Percentiles rank a stretch among this genome's conserved stretches.
Conservation (phyloP, 2,888 invertebrate genomes). For the Iphiclides podalirius region DNA sequence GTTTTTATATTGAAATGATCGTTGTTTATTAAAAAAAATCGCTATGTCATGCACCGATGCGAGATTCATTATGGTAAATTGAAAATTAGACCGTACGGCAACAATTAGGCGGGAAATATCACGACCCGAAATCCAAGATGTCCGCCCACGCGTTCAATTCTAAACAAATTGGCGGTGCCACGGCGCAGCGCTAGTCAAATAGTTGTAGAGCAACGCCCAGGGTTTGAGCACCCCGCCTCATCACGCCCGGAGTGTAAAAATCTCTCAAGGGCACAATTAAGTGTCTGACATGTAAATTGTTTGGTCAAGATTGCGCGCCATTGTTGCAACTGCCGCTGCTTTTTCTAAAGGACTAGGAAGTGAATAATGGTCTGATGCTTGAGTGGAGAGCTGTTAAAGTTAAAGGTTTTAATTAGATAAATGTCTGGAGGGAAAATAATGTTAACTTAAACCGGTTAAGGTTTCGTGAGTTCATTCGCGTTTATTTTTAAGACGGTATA, state of each 20-base stretch:
- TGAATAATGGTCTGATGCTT: not conserved
- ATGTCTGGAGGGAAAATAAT: too few species aligned
- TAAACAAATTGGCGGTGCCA: slow-evolving; percentile 55
- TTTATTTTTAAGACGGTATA: too few species aligned
- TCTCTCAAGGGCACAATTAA: slow-evolving; percentile 33
- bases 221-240: slow-evolving; percentile 55
- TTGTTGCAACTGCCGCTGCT: slow-evolving; percentile 8
- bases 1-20: too few species aligned
- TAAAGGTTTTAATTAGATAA: too few species aligned
- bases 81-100: slow-evolving; percentile 22
- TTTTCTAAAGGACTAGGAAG: not conserved
- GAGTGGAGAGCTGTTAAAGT: not conserved
- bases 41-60: not conserved
- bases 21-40: too few species aligned
- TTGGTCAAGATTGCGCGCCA: slow-evolving; percentile 48
- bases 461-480: too few species aligned
- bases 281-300: slow-evolving; percentile 52
- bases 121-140: slow-evolving; percentile 26
- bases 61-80: not conserved
- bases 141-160: slow-evolving; percentile 49
- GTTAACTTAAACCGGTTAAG: too few species aligned
- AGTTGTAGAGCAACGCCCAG: slow-evolving; percentile 53
- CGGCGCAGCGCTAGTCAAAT: slow-evolving; percentile 47
- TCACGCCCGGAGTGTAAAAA: slow-evolving; percentile 49
- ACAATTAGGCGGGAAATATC: slow-evolving; percentile 35